Evolutionary conservation across 2,113 vertebrate species (phyloP).

Genomic region (Lipotes vexillifer): DNA sequence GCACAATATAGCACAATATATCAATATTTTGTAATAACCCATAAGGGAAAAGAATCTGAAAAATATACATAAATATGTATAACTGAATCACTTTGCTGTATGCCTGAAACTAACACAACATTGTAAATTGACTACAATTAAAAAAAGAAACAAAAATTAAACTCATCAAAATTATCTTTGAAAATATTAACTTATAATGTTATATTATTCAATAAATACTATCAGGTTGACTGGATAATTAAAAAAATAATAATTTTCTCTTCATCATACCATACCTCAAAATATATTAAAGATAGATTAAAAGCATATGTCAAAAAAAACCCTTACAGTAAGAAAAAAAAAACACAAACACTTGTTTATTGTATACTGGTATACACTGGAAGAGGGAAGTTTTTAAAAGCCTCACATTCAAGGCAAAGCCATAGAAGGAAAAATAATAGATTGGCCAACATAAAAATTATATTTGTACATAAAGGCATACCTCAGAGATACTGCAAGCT

Average conservation of each 20-base stretch:
- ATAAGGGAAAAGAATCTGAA: too few species aligned
- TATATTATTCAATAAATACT: not conserved
- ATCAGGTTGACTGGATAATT: not conserved
- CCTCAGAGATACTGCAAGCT: not conserved
- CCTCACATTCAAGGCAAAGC: not conserved
- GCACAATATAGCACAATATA: too few species aligned
- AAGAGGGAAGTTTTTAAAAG: not conserved
- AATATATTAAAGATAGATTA: not conserved
- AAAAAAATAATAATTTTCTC: not conserved
- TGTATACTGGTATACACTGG: not conserved
- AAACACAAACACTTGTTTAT: not conserved
- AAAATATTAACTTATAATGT: not conserved
- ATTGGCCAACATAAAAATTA: not conserved
- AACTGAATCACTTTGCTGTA: too few species aligned
- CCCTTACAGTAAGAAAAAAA: not conserved
- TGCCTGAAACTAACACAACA: too few species aligned
- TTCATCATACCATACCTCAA: not conserved
- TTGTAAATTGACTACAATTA: too few species aligned
- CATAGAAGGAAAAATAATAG: not conserved
- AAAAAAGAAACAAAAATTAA: not conserved
- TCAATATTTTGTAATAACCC: too few species aligned
- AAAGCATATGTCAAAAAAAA: not conserved
- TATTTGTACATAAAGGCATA: not conserved
- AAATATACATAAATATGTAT: too few species aligned
- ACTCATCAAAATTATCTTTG: not conserved